These are phyloP conservation scores for Xenus cinereus DNA, from an alignment of 2,113 vertebrate species.

Conservation along the genomic window DNA sequence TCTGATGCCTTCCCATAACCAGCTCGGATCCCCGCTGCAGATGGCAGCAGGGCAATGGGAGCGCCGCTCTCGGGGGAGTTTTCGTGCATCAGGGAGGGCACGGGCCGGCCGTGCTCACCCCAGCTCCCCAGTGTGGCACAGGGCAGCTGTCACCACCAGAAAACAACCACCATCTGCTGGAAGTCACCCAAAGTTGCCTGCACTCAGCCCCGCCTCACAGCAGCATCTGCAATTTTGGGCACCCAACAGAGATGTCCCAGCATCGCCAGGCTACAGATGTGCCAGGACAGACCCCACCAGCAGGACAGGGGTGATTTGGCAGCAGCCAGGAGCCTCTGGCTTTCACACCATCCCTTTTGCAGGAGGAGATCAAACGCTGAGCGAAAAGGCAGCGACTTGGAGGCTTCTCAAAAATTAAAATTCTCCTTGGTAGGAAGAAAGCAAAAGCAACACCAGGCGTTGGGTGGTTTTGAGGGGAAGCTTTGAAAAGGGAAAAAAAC, in stretches of 20 bases:
- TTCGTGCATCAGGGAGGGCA: rapidly evolving
- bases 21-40: background rate
- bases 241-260: rapidly evolving
- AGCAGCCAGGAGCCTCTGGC: background rate
- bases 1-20: background rate
- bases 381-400: background rate
- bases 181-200: rapidly evolving
- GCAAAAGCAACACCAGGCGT: background rate
- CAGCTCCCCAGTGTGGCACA: rapidly evolving
- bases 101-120: background rate
- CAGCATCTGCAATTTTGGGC: background rate
- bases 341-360: background rate
- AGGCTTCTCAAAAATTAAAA: conserved; percentile 16
- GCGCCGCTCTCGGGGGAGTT: rapidly evolving
- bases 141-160: background rate
- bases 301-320: background rate
- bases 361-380: background rate
- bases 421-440: background rate
- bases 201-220: background rate
- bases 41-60: rapidly evolving
- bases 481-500: background rate
- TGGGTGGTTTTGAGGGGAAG: background rate
- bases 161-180: background rate
- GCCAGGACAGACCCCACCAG: background rate
- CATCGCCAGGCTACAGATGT: background rate